Percentiles rank a stretch among this genome's conserved stretches.
phyloP scores from a whole-genome alignment of 2,888 invertebrate species.

The Ochropleura leucogaster region DNA sequence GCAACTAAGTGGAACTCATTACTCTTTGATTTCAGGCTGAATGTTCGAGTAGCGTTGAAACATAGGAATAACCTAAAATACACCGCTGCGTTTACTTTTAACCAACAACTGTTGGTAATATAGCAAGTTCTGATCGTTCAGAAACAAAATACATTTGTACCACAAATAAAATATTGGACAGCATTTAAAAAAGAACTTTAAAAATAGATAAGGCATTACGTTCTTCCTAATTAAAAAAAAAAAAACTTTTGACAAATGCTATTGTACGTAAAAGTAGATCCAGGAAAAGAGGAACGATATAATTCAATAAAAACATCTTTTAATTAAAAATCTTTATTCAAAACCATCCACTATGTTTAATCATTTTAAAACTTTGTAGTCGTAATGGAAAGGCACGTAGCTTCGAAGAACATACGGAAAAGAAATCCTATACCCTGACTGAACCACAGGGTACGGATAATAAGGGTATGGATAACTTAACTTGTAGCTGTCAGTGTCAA shows the following conservation, averaged over 20 bases:
- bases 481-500: background rate
- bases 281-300: background rate
- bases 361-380: conserved; percentile 10
- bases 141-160: background rate
- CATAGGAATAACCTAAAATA: conserved; percentile 2
- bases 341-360: background rate
- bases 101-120: background rate
- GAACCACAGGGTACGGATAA: conserved; percentile 1
- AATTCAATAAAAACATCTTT: background rate
- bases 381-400: conserved; percentile 9
- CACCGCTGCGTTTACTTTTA: background rate
- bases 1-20: conserved; percentile 45
- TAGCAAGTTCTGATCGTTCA: background rate
- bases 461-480: conserved; percentile 1
- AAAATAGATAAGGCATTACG: background rate
- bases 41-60: conserved; percentile 24
- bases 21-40: conserved; percentile 44
- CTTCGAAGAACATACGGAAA: background rate
- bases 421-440: background rate
- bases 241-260: background rate
- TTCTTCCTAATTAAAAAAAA: background rate
- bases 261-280: background rate
- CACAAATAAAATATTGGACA: background rate
- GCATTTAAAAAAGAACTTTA: background rate
- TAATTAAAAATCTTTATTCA: background rate